Base-by-base conservation (phyloP, 2,888 invertebrate genomes). In the Bhutanitis thaidina region DNA sequence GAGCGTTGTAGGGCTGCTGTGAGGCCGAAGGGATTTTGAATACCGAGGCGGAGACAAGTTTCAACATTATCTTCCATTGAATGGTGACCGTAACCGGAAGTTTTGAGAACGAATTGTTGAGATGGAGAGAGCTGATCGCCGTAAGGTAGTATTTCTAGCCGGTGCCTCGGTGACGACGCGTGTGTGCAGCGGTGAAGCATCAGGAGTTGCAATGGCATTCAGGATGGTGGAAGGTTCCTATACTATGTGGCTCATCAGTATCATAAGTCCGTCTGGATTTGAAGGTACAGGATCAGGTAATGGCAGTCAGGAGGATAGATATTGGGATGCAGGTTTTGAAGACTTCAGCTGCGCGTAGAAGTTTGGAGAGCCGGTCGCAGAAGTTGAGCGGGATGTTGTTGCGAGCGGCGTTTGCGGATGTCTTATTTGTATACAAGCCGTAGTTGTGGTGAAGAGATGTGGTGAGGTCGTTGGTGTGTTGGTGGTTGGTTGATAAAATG, bases 401-500 rank as follows among this genome's bases (percentile, higher is more conserved):
- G 82, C 74, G 75, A 77, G 78, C 81, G 77, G 73, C 82, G 79
- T 64, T 79, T 77, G 85, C 82, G 80, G 82, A 81, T 83, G 81
- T 83, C 82, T 64, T 75, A 78, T 80, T 77, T 77, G 76, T 77
- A 74, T 79, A 80, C 79, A 74, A 84, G 87, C 87, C 86, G 83
- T 80, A 83, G 83, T 83, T 80, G 87, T 84, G 80, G 85, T 86
- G 87, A 81, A 85, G 80, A 86, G 83, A 85, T 88, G 88, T 86
- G 85, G 88, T 88, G 88, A 87, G 85, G 74, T 82, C 81, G 81
- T 81, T 82, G 88, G 86, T 87, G 87, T 88, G 86, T 86, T 88
- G 87, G 88, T 88, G 84, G 88, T 86, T 86, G 81, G 85, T 88
- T 88, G 88, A 86, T 84, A 87, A 81, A 88, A 88, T 88, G 88